These are phyloP conservation scores for Melanotus villosus DNA, from an alignment of 2,888 invertebrate genomes.

Conservation along the genomic window DNA sequence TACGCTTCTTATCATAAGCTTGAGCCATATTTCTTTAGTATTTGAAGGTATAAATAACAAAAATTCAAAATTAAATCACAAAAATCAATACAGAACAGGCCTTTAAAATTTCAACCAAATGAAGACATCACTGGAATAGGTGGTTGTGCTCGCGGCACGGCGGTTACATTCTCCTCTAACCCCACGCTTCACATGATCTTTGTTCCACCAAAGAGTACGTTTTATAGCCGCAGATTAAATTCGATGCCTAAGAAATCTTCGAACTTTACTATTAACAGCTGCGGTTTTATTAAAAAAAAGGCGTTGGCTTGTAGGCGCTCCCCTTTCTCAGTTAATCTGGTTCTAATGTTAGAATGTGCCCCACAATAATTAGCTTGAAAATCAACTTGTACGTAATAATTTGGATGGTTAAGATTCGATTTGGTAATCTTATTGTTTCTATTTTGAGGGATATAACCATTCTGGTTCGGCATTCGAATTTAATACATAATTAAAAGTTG, in stretches of 20 bases:
- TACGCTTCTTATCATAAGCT: too few species aligned
- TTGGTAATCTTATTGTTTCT: too few species aligned
- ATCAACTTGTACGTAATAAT: too few species aligned
- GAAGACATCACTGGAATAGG: conserved; percentile 56
- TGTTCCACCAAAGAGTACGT: conserved; percentile 14
- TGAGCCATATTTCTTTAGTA: too few species aligned
- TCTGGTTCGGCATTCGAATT: too few species aligned
- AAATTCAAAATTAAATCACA: neutral
- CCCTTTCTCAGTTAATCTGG: conserved; percentile 5
- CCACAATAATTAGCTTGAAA: neutral
- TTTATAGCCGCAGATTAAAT: conserved; percentile 11
- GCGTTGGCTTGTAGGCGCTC: conserved; percentile 21
- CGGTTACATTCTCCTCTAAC: conserved; percentile 45
- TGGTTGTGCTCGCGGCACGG: conserved; percentile 52
- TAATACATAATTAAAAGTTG: too few species aligned
- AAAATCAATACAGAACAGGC: conserved; percentile 3
- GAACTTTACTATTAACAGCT: conserved; percentile 19
- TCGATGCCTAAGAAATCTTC: conserved; percentile 20
- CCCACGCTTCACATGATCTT: conserved; percentile 32
- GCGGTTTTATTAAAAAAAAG: conserved; percentile 6
- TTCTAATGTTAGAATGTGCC: neutral
- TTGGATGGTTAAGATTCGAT: too few species aligned
- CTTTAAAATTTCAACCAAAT: conserved; percentile 47
- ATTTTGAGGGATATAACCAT: too few species aligned
- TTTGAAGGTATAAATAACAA: neutral